Evolutionary conservation across 2,888 invertebrate species (phyloP), one percentile per base, ranked within the genome.

Genomic region (Melinopterus prodromus): DNA sequence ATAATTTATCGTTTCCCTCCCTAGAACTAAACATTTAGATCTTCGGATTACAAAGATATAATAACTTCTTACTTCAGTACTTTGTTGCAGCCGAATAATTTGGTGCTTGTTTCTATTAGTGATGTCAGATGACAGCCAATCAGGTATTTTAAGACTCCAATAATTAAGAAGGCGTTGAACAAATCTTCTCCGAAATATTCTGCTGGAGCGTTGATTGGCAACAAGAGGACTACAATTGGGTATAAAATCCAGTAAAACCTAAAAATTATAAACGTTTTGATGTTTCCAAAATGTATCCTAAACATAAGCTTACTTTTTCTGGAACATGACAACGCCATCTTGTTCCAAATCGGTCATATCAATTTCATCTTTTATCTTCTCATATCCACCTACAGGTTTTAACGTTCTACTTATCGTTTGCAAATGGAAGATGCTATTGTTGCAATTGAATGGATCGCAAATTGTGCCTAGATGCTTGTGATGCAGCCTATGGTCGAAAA

Each of bases 321-420:
- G 98, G 85, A 96, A 94, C 92, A 94, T 94, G 6, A 97, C 93
- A 26, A 96, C 91, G 16, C 92, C 90, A 88, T 98, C 98, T 0
- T 89, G 88, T 82, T 95, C 93, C 14, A 98, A 88, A 87, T 98
- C 98, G 0, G 93, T 92, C 92, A 97, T 93, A 84, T 97, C 96
- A 70, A 98, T 91, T 9, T 92, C 89, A 35, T 91, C 90, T 35
- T 92, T 90, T 79, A 93, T 92, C 69, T 94, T 89, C 77, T 92
- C 90, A 84, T 94, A 92, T 82, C 94, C 92, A 81, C 94, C 90
- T 0, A 92, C 91, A 78, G 93, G 95, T 74, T 93, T 92, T 72
- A 92, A 92, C 77, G 92, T 88, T 36, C 96, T 93, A 79, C 95
- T 93, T 69, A 94, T 89, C 16, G 97, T 90, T 85, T 98, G 98